Base-by-base conservation (phyloP, 2,797 vertebrate genomes). In the Melanotaenia pygmaea region DNA sequence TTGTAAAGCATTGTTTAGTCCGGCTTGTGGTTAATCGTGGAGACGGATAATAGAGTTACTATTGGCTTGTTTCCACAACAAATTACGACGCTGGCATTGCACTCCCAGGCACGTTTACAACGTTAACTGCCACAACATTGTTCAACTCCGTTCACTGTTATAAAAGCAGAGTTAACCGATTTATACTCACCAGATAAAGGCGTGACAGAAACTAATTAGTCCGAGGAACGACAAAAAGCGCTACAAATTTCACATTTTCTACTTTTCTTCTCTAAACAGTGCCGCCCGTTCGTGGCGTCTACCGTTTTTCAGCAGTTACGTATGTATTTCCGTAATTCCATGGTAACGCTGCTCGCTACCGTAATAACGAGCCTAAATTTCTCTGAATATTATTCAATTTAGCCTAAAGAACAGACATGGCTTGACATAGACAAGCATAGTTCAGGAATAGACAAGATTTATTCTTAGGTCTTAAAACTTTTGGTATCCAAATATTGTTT, bases 241-340 rank as follows among this genome's bases (percentile, higher is more conserved):
- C 3, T 3, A 16, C 3, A 22, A 43, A 60, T 20, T 5, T 11
- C 0, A 57, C 1, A 24, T 1, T 51, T 50, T 12, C 22, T 6
- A 50, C 34, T 72, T 77, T 38, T 5, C 12, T 6, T 1, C 34
- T 0, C 0, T 20, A 79, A 67, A 72, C 67, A 72, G 67, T 6
- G 67, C 30, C 16, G 1, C 9, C 38, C 22, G 12, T 38, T 53
- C 0, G 4, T 6, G 59, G 60, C 62, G 7, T 26, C 76, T 51
- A 13, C 30, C 24, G 58, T 66, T 73, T 76, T 79, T 70, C 59
- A 34, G 79, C 72, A 53, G 56, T 14, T 80, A 60, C 65, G 63
- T 45, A 24, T 79, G 91, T 71, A 89, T 93, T 93, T 93, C 90
- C 91, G 83, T 47, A 60, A 53, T 81, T 84, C 91, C 91, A 93